These are phyloP conservation scores for Linhomoeus sp. DNA, from an alignment of 2,888 invertebrate species.

Conservation along the genomic window DNA sequence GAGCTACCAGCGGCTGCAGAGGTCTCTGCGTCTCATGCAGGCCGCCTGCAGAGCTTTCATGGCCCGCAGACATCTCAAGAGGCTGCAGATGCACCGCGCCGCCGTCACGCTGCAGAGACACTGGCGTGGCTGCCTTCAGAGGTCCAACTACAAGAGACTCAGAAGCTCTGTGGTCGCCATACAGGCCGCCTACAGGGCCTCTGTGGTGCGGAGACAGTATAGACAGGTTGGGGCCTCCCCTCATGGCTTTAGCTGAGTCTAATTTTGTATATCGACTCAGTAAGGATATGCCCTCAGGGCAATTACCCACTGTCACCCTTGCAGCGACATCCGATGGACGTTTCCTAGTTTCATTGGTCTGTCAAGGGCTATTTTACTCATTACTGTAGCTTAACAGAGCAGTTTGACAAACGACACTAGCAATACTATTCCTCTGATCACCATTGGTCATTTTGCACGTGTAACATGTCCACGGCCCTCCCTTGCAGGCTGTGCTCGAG, in stretches of 20 bases:
- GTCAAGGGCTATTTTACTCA: no score
- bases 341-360: no score
- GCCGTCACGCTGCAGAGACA: constrained; percentile 46
- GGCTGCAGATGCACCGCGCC: constrained; percentile 41
- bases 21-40: constrained; percentile 46
- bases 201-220: neutral
- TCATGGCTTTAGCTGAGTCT: neutral
- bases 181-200: neutral
- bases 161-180: constrained; percentile 27
- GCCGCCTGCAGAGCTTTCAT: constrained; percentile 57
- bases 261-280: no score
- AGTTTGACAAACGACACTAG: no score
- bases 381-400: no score
- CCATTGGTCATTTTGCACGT: no score
- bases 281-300: no score
- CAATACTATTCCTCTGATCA: no score
- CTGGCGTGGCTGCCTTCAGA: constrained; percentile 40
- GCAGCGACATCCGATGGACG: no score
- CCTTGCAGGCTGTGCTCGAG: constrained; percentile 2
- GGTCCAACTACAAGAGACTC: constrained; percentile 41
- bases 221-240: neutral
- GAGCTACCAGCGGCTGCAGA: constrained; percentile 40
- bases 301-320: no score
- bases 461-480: no score
- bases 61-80: constrained; percentile 45